phyloP scores from a whole-genome alignment of 2,888 invertebrate genomes.

The Dryadula phaetusa region DNA sequence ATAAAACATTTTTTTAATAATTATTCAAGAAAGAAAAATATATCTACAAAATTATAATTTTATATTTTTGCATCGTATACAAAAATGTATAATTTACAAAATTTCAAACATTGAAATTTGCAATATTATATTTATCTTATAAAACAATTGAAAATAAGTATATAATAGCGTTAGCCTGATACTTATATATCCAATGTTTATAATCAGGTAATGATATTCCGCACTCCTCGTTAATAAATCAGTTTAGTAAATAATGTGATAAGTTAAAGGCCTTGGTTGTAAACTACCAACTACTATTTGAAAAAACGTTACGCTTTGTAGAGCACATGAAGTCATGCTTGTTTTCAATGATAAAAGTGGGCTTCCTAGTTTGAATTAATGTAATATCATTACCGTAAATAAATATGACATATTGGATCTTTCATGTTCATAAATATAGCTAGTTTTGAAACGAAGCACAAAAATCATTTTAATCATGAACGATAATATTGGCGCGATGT shows the following conservation, averaged over 20 bases:
- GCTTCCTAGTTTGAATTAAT: constrained; percentile 15
- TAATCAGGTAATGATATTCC: background rate
- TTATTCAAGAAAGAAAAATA: too few relatives aligned
- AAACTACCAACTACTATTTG: constrained; percentile 28
- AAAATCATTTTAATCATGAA: too few relatives aligned
- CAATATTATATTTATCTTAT: too few relatives aligned
- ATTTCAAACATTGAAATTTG: too few relatives aligned
- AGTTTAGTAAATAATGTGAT: background rate
- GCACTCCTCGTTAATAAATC: background rate
- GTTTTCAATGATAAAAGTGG: constrained; percentile 22
- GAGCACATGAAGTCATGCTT: constrained; percentile 27
- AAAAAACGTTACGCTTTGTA: constrained; percentile 38
- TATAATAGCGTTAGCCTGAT: background rate
- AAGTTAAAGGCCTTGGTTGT: constrained; percentile 26
- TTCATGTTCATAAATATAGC: too few relatives aligned
- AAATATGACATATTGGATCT: too few relatives aligned
- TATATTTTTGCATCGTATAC: too few relatives aligned
- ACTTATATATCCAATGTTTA: background rate
- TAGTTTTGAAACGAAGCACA: too few relatives aligned
- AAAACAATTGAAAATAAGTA: too few relatives aligned
- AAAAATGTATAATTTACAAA: too few relatives aligned
- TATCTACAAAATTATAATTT: too few relatives aligned
- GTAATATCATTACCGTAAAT: background rate
- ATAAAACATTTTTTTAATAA: too few relatives aligned
- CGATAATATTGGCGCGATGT: background rate